These are phyloP conservation scores for Heteromyza rotundicornis DNA, from an alignment of 2,888 invertebrate genomes.

Conservation along the genomic window DNA sequence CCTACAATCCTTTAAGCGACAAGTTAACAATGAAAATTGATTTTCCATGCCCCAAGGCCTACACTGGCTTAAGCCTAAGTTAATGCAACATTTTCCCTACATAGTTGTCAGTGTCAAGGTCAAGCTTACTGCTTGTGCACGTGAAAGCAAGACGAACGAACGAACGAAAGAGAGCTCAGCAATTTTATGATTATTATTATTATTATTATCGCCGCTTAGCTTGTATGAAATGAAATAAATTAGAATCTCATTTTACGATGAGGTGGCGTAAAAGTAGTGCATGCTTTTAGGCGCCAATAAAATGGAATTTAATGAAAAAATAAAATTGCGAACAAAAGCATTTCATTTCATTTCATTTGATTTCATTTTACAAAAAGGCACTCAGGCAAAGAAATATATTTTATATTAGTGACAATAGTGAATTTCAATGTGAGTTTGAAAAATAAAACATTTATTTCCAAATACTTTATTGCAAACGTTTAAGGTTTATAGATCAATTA, in stretches of 20 bases:
- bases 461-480: neutral
- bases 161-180: no score
- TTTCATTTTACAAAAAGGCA: no score
- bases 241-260: neutral
- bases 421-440: no score
- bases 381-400: neutral
- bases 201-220: neutral
- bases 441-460: no score
- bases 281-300: neutral
- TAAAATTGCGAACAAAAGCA: neutral
- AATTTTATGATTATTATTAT: no score
- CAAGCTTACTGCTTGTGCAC: slow-evolving; percentile 33
- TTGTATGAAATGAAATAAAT: neutral
- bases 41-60: neutral
- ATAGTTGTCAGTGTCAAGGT: slow-evolving; percentile 49
- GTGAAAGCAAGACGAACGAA: no score
- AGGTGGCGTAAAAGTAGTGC: neutral
- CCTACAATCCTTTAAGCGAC: no score
- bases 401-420: neutral
- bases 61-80: slow-evolving; percentile 50
- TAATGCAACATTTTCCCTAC: slow-evolving; percentile 42
- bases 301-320: neutral
- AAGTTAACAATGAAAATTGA: neutral
- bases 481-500: slow-evolving; percentile 1
- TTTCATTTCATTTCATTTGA: no score